A percentile compares a stretch with the other conserved stretches of the same genome.
phyloP scores from a whole-genome alignment of 2,797 vertebrate species.

The Phataginus tetradactyla region DNA sequence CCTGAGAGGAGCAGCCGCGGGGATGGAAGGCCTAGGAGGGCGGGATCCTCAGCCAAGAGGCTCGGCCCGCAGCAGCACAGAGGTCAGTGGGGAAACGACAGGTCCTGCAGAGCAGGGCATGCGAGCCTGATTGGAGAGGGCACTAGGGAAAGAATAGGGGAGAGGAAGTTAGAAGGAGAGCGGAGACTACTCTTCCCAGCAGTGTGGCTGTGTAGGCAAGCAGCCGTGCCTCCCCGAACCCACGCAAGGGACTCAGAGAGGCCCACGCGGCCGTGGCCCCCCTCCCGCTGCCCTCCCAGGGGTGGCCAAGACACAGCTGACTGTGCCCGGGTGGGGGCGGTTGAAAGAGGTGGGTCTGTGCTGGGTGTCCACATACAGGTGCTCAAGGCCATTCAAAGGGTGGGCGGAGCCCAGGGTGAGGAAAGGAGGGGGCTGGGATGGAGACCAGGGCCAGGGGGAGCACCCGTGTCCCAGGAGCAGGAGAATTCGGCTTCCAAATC shows the following conservation, averaged over 20 bases:
- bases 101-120: not conserved
- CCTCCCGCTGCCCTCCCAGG: not conserved
- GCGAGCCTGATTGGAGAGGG: not conserved
- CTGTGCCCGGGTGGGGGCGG: accelerated
- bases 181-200: not conserved
- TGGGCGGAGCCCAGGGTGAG: not conserved
- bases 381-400: not conserved
- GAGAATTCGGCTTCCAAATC: not conserved
- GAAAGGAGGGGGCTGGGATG: not conserved
- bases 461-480: not conserved
- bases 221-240: not conserved
- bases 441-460: not conserved
- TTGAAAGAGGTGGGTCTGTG: not conserved
- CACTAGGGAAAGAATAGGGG: not conserved
- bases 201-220: not conserved
- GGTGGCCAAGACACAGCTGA: not conserved
- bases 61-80: not conserved
- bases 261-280: too few species aligned
- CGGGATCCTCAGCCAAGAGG: too few species aligned
- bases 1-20: not conserved
- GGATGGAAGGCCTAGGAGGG: not conserved
- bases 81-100: not conserved
- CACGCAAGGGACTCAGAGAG: not conserved
- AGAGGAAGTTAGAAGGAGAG: not conserved
- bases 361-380: not conserved